Base-by-base conservation (phyloP, 2,888 invertebrate genomes). In the Pycnomerus fuliginosus region DNA sequence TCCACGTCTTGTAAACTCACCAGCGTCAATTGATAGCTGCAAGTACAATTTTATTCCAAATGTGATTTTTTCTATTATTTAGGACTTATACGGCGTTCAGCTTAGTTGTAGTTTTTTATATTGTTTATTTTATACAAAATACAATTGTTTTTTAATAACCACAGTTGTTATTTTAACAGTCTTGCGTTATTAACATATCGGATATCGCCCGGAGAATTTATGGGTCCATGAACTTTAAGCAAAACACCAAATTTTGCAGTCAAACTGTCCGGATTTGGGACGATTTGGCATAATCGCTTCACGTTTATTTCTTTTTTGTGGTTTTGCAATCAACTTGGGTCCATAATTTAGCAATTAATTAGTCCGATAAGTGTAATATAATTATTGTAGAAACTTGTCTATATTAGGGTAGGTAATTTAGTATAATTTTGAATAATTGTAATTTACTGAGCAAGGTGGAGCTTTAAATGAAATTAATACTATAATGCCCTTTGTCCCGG, bases 1-100 rank as follows among this genome's bases (percentile, higher is more conserved):
- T 93, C 30, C 91, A 93, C 75, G 91, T 91, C 49, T 81, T 92
- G 67, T 92, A 87, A 83, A 58, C 33, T 33, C 25, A 31, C 24
- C n/a, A 11, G n/a, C 14, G 11, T 28, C 15, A 30, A 30, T 31
- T 8, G 30, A n/a, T n/a, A 23, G 44, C 29, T 34, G 32, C 32
- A 20, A 50, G 53, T 53, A 53, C 48, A 50, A 53, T 53, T n/a
- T n/a, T n/a, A n/a, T n/a, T 50, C 47, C 36, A 46, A 50, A 39
- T 52, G 52, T 52, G 52, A 52, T 52, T 48, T 48, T 44, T 36
- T 43, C 23, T 14, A 38, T 32, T 37, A 20, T 17, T 32, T n/a
- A n/a, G n/a, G n/a, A 32, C 8, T n/a, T 23, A 12, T 33, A 32
- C 44, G 13, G 17, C 28, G 34, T 46, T 38, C 34, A 31, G 33